phyloP scores from a whole-genome alignment of 1,140 invertebrate genomes.

The Drosophila lacertosa region DNA sequence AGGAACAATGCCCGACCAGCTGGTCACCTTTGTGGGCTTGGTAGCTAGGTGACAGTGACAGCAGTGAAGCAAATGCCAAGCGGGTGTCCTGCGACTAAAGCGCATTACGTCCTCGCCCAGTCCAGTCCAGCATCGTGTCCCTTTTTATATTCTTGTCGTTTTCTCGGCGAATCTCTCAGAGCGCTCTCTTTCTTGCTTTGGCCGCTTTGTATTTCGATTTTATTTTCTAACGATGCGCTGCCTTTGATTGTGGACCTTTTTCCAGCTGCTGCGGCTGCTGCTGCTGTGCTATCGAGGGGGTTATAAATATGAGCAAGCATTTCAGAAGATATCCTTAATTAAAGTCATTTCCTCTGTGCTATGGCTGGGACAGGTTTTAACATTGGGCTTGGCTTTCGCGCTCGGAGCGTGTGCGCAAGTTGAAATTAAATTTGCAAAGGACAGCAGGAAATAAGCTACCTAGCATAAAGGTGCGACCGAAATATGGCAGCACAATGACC shows the following conservation, averaged over 20 bases:
- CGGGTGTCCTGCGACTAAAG: slow-evolving; percentile 49
- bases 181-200: slow-evolving; percentile 46
- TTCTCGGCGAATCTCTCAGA: background rate
- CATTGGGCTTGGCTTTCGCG: slow-evolving; percentile 27
- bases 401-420: slow-evolving; percentile 47
- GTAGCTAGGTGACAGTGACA: slow-evolving; percentile 46
- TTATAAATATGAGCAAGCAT: slow-evolving; percentile 77
- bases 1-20: slow-evolving; percentile 40
- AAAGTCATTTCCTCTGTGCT: slow-evolving; percentile 70
- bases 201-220: slow-evolving; percentile 74
- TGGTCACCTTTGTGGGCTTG: slow-evolving; percentile 39
- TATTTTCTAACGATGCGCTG: slow-evolving; percentile 70
- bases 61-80: slow-evolving; percentile 24
- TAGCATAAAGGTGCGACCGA: slow-evolving; percentile 72
- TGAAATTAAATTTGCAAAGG: slow-evolving; percentile 74
- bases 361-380: slow-evolving; percentile 7
- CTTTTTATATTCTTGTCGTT: slow-evolving; percentile 11
- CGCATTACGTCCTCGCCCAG: slow-evolving; percentile 62
- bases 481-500: slow-evolving; percentile 72
- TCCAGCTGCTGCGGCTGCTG: slow-evolving; percentile 26
- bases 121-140: slow-evolving; percentile 7
- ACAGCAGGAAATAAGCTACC: slow-evolving; percentile 68
- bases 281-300: slow-evolving; percentile 26
- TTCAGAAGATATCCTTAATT: slow-evolving; percentile 80
- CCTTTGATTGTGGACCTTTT: slow-evolving; percentile 73